phyloP scores from a whole-genome alignment of 2,113 vertebrate genomes.

The Tachuris rubrigastra region DNA sequence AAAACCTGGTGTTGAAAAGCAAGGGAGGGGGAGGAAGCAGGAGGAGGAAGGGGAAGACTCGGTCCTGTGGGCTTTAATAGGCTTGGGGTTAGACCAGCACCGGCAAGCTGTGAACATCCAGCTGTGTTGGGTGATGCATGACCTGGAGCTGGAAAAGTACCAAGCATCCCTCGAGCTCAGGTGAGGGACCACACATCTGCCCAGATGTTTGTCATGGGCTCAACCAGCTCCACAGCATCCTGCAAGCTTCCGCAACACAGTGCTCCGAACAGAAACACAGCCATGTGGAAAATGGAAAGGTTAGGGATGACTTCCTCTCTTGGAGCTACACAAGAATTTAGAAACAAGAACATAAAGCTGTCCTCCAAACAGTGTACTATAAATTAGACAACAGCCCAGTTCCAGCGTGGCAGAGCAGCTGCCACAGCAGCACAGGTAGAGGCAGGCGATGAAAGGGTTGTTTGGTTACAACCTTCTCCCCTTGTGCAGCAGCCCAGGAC shows the following conservation, averaged over 20 bases:
- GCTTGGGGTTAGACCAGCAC: neutral
- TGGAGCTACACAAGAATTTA: neutral
- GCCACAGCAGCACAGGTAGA: neutral
- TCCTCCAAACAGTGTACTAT: neutral
- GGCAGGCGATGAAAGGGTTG: rapidly evolving
- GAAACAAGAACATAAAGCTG: neutral
- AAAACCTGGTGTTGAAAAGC: slow-evolving; percentile 32
- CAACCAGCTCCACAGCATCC: neutral
- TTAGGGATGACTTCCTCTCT: neutral
- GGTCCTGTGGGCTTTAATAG: neutral
- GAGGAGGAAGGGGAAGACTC: slow-evolving; percentile 41
- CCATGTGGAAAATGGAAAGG: neutral
- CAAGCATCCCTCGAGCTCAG: neutral
- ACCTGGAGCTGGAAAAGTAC: neutral
- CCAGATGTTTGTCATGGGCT: neutral
- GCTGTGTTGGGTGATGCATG: rapidly evolving
- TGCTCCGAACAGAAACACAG: neutral
- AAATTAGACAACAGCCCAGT: neutral
- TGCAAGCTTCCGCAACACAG: rapidly evolving
- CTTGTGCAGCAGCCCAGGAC: neutral
- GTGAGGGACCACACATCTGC: neutral
- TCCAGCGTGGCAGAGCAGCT: neutral
- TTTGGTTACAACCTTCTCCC: neutral
- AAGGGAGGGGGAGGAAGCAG: slow-evolving; percentile 19
- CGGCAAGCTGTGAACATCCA: neutral